A percentile compares a stretch with the other conserved stretches of the same genome.
phyloP scores from a whole-genome alignment of 2,113 vertebrate genomes.

The Rhizomys pruinosus region DNA sequence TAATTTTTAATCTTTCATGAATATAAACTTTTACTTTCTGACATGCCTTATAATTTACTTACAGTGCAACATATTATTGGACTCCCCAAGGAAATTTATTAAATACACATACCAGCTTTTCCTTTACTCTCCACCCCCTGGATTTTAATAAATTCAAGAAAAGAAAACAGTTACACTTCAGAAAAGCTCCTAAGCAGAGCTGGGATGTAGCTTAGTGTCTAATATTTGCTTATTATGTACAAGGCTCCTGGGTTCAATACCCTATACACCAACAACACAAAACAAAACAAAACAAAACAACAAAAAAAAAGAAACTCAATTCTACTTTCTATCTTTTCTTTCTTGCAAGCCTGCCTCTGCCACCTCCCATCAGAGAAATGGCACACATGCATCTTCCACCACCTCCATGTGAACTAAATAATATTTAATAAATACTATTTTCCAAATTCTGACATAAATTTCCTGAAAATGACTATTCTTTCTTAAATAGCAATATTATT shows the following conservation, averaged over 20 bases:
- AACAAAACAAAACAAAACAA: not conserved
- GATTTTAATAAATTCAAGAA: not conserved
- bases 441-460: conserved; percentile 20
- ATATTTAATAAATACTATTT: no score
- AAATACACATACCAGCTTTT: not conserved
- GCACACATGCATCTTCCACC: not conserved
- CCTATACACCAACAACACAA: no score
- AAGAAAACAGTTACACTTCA: not conserved
- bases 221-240: not conserved
- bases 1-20: conserved; percentile 34
- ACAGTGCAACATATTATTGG: not conserved
- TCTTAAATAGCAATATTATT: conserved; percentile 14
- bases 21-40: conserved; percentile 36
- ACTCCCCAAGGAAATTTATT: not conserved
- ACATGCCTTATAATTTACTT: not conserved
- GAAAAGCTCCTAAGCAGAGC: not conserved
- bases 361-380: not conserved
- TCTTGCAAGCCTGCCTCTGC: not conserved
- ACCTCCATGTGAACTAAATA: not conserved
- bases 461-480: conserved; percentile 2
- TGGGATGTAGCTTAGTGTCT: no score
- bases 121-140: not conserved
- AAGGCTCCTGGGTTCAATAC: not conserved
- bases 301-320: not conserved
- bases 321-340: not conserved